A percentile compares a stretch with the other conserved stretches of the same genome.
phyloP scores from a whole-genome alignment of 2,888 invertebrate genomes.

The Endotricha flammealis region DNA sequence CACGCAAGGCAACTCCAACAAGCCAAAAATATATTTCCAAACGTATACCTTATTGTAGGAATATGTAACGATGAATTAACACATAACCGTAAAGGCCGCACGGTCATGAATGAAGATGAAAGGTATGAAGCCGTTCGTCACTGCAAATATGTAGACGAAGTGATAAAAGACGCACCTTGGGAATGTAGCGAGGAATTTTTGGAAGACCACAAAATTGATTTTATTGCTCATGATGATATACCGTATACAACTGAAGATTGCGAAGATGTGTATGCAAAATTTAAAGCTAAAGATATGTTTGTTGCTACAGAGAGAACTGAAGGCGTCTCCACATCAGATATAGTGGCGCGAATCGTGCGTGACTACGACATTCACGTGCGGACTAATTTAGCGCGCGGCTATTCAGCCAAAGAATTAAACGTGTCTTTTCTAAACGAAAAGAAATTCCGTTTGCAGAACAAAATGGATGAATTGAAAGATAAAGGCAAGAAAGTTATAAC shows the following conservation, averaged over 20 bases:
- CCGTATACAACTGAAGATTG: conserved; percentile 89
- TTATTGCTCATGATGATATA: conserved; percentile 96
- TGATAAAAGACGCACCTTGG: conserved; percentile 92
- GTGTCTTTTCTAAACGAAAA: conserved; percentile 94
- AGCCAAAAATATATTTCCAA: conserved; percentile 92
- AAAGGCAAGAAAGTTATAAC: conserved; percentile 85
- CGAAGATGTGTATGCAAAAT: conserved; percentile 85
- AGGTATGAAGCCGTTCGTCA: conserved; percentile 92
- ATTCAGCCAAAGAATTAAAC: conserved; percentile 94
- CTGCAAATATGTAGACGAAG: conserved; percentile 95
- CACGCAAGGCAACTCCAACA: conserved; percentile 94
- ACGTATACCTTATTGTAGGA: conserved; percentile 94
- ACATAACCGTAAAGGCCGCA: conserved; percentile 89
- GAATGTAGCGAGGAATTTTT: conserved; percentile 88
- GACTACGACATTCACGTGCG: conserved; percentile 95
- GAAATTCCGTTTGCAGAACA: conserved; percentile 90
- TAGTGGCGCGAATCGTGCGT: conserved; percentile 92
- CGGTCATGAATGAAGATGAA: conserved; percentile 92
- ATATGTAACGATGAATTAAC: conserved; percentile 90
- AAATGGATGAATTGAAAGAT: conserved; percentile 90
- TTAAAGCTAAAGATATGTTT: conserved; percentile 93
- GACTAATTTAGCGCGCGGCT: conserved; percentile 91
- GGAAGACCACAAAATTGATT: conserved; percentile 92
- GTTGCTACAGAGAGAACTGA: conserved; percentile 91
- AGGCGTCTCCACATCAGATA: conserved; percentile 93